phyloP scores from a whole-genome alignment of 2,797 vertebrate species.

The Spinus pinus region DNA sequence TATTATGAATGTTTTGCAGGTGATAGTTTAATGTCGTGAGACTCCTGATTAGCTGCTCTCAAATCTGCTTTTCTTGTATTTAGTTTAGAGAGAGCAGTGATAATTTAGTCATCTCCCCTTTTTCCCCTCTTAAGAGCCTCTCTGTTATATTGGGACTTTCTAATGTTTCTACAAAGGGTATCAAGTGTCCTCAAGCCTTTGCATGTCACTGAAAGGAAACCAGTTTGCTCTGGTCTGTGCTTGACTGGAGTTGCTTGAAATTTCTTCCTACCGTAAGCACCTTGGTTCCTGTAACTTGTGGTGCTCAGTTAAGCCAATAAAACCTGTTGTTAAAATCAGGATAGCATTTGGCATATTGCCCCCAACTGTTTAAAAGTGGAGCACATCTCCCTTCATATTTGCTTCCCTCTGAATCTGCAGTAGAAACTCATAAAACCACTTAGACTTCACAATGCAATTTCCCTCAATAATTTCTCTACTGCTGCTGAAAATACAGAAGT shows the following conservation, averaged over 20 bases:
- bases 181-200: neutral
- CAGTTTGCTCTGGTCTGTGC: neutral
- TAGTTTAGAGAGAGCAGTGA: neutral
- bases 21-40: neutral
- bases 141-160: neutral
- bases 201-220: neutral
- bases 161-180: neutral
- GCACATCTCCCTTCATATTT: neutral
- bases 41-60: neutral
- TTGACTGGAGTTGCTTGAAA: neutral
- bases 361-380: neutral
- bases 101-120: neutral
- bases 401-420: neutral
- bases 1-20: neutral
- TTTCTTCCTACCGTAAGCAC: neutral
- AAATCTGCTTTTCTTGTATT: neutral
- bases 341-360: neutral
- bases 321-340: neutral
- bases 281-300: neutral
- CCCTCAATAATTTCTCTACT: neutral
- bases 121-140: neutral
- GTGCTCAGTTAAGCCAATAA: neutral
- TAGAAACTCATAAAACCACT: neutral
- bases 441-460: neutral
- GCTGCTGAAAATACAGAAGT: neutral